A percentile compares a stretch with the other conserved stretches of the same genome.
Evolutionary conservation across 1,140 invertebrate genomes (phyloP).

Genomic region (Drosophila dunni): DNA sequence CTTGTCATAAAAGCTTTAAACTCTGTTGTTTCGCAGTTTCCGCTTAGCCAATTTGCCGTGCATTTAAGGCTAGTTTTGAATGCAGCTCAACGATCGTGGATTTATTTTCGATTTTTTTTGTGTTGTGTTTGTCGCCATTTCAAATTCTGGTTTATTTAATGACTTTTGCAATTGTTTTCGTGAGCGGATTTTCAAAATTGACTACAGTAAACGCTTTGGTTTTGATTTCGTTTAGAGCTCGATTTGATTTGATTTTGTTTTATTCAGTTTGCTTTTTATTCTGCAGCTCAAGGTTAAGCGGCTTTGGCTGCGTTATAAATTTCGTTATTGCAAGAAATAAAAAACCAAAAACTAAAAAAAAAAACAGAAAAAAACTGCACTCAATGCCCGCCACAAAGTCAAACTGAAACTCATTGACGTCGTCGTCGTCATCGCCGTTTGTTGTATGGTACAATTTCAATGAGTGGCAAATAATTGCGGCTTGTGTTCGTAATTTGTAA

Average conservation of each 20-base stretch:
- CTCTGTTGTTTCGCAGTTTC: conserved; percentile 40
- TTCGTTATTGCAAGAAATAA: conserved; percentile 77
- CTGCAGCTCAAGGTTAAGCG: conserved; percentile 77
- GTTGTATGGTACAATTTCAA: conserved; percentile 69
- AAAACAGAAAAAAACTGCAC: conserved; percentile 28
- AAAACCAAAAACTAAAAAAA: conserved; percentile 19
- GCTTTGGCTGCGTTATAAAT: conserved; percentile 50
- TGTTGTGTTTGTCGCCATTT: conserved; percentile 65
- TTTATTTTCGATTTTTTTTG: conserved; percentile 35
- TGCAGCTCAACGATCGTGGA: conserved; percentile 63
- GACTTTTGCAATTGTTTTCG: conserved; percentile 82
- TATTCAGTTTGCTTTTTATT: conserved; percentile 20
- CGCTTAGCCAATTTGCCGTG: conserved; percentile 43
- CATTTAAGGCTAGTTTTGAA: conserved; percentile 66
- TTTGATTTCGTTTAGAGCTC: conserved; percentile 40
- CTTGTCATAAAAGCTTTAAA: conserved; percentile 27
- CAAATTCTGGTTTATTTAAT: conserved; percentile 81
- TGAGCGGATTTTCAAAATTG: conserved; percentile 82
- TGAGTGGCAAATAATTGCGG: conserved; percentile 73
- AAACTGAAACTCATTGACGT: conserved; percentile 18
- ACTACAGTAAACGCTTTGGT: conserved; percentile 57
- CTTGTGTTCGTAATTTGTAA: conserved; percentile 56
- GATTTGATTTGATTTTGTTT: conserved; percentile 35
- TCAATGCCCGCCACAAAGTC: background rate
- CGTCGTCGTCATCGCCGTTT: conserved; percentile 36